Evolutionary conservation across 2,113 vertebrate genomes (phyloP).

Genomic region (Dromaius novaehollandiae): DNA sequence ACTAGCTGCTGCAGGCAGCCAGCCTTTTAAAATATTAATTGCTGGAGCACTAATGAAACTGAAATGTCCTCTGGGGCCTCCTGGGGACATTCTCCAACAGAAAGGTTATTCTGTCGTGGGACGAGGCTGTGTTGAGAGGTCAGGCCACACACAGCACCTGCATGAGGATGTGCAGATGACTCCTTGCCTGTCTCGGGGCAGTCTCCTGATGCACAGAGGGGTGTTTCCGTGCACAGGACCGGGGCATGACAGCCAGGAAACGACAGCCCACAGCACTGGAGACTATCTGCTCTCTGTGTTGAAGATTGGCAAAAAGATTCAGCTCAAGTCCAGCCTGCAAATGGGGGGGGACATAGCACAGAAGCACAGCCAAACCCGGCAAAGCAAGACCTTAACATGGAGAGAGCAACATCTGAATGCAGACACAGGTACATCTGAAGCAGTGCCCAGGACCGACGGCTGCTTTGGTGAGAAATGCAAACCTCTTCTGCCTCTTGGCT

Average conservation of each 20-base stretch:
- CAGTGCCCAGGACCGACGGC: background rate
- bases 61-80: background rate
- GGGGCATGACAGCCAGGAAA: background rate
- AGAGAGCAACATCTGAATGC: background rate
- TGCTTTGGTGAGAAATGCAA: background rate
- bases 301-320: background rate
- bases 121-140: background rate
- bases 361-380: background rate
- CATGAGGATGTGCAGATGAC: background rate
- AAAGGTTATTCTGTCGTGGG: background rate
- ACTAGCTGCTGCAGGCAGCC: background rate
- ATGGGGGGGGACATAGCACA: background rate
- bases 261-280: background rate
- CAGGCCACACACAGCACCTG: background rate
- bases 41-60: background rate
- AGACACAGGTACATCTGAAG: background rate
- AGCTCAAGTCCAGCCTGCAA: background rate
- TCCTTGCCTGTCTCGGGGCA: background rate
- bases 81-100: background rate
- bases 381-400: background rate
- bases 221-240: background rate
- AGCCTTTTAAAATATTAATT: constrained; percentile 58
- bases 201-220: background rate
- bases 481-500: background rate
- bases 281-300: background rate